Evolutionary conservation across 1,140 invertebrate species (phyloP), one percentile per base, ranked within the genome.

Genomic region (Antheraea mylitta): DNA sequence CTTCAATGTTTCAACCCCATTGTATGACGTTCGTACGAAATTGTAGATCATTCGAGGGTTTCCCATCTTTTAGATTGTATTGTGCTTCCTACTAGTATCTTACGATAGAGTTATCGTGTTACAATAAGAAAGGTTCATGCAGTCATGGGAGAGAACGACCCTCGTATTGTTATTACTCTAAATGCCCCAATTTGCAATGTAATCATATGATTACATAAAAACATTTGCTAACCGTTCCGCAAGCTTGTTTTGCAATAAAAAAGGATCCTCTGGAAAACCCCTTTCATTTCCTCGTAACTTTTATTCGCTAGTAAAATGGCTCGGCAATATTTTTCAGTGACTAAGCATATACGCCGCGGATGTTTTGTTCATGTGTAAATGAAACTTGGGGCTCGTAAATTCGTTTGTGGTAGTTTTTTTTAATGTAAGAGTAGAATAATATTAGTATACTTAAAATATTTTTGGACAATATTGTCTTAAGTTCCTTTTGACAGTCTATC

Each of bases 231-330:
- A 53, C 13, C 45, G 45, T 53, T 53, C 45, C 45, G 16, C 11
- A 53, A 16, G 13, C 45, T 53, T n/a, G 45, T 53, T 53, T 53
- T 53, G 45, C 45, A 53, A 53, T 53, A 53, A 53, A 53, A 48
- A 53, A 42, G 0, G 38, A 13, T 53, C 45, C 45, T 53, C 16
- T 13, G 45, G 16, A 13, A 53, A 53, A 53, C 45, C 45, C 16
- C 45, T 53, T 53, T 53, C 45, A 53, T 53, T 53, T 53, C 10
- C 10, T 53, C 45, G 45, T 53, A 16, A 53, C 45, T 53, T 53
- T 53, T 53, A 53, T 13, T 16, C 45, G 45, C 45, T 53, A n/a
- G 16, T 53, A 53, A 53, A 53, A 53, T 16, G 9, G 45, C 45
- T 53, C 45, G 45, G 45, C 16, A 53, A 16, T 53, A 11, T 53